Percentiles rank a stretch among this genome's conserved stretches.
These are phyloP conservation scores for Pangasianodon hypophthalmus DNA, from an alignment of 2,113 vertebrate genomes.

Conservation along the genomic window DNA sequence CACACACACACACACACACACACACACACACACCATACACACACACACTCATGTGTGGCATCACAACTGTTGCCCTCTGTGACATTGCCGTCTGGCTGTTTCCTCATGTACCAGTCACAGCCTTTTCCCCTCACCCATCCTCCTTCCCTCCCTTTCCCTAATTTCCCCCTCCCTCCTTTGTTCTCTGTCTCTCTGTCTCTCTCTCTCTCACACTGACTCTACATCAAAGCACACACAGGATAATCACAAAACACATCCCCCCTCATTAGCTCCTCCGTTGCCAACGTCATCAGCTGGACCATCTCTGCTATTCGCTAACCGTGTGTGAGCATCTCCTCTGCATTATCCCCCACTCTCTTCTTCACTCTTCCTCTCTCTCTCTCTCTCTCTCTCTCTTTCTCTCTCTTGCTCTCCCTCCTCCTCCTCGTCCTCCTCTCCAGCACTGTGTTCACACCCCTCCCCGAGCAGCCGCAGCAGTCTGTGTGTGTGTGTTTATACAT, in stretches of 20 bases:
- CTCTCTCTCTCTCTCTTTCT: neutral
- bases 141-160: neutral
- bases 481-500: conserved; percentile 41
- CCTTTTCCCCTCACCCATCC: neutral
- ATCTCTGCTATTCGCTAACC: conserved; percentile 32
- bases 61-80: neutral
- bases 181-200: conserved; percentile 22
- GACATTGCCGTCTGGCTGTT: conserved; percentile 10
- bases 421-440: conserved; percentile 35
- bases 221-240: conserved; percentile 30
- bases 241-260: conserved; percentile 33
- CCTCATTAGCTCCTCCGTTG: conserved; percentile 18
- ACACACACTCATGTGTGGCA: neutral
- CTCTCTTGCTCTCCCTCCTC: neutral
- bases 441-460: conserved; percentile 48
- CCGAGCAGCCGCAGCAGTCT: conserved; percentile 34
- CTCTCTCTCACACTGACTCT: neutral
- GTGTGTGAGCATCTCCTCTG: conserved; percentile 51
- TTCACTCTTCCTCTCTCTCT: neutral
- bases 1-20: neutral
- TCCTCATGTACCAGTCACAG: conserved; percentile 15
- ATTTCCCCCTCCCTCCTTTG: neutral
- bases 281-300: conserved; percentile 26
- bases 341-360: conserved; percentile 17
- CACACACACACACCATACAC: neutral